These are phyloP conservation scores for Phataginus tetradactyla DNA, from an alignment of 2,797 vertebrate genomes.

Conservation along the genomic window DNA sequence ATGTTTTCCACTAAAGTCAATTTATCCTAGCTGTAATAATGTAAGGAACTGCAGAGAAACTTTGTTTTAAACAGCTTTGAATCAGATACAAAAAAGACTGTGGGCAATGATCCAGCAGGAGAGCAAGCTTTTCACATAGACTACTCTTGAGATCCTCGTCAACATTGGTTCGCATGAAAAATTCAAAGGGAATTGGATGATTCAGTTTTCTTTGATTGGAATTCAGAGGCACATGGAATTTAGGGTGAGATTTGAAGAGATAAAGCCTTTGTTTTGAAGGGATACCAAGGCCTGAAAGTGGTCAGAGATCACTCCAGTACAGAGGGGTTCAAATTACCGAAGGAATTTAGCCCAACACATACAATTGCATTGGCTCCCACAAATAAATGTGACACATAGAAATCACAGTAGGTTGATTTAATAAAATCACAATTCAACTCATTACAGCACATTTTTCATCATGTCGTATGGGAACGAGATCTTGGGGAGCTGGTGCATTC, in stretches of 20 bases:
- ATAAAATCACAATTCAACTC: slow-evolving; percentile 80
- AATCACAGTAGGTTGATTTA: slow-evolving; percentile 74
- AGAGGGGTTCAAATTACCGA: slow-evolving; percentile 82
- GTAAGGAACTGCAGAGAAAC: slow-evolving; percentile 36
- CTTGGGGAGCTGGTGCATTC: slow-evolving; percentile 73
- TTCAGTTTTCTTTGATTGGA: slow-evolving; percentile 77
- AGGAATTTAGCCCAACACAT: slow-evolving; percentile 78
- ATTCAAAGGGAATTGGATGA: slow-evolving; percentile 81
- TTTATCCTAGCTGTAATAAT: slow-evolving; percentile 42
- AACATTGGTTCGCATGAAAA: slow-evolving; percentile 74
- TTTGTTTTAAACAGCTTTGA: slow-evolving; percentile 54
- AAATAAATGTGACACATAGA: slow-evolving; percentile 75
- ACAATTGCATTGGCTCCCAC: slow-evolving; percentile 67
- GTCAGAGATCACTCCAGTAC: slow-evolving; percentile 80
- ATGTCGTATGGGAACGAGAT: slow-evolving; percentile 62
- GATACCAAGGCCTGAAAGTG: slow-evolving; percentile 82
- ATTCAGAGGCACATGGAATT: slow-evolving; percentile 70
- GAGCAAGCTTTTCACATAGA: not conserved
- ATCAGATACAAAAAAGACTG: not conserved
- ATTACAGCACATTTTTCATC: slow-evolving; percentile 75
- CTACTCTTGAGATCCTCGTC: slow-evolving; percentile 64
- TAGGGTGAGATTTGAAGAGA: slow-evolving; percentile 76
- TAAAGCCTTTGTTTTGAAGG: slow-evolving; percentile 80
- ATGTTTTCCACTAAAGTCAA: slow-evolving; percentile 43
- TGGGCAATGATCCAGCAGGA: slow-evolving; percentile 9